Base-by-base conservation (phyloP, 2,888 invertebrate species). In the Dexiosoma caninum region DNA sequence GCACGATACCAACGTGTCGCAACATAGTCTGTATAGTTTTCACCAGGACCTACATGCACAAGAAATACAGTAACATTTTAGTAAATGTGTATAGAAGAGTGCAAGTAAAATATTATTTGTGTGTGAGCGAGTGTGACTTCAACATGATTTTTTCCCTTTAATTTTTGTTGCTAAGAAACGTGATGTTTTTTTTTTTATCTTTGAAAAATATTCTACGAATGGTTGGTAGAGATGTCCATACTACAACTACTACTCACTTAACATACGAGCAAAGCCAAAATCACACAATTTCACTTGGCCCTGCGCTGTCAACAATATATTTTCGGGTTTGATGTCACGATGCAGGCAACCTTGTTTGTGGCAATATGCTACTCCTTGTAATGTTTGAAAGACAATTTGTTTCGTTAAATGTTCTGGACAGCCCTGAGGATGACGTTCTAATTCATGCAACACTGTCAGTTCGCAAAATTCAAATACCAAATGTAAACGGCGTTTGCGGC, bases 381-480 rank as follows among this genome's bases (percentile, higher is more conserved):
- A 92, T 51, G 98, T 97, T 91, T 99, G 99, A 94, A 96, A 98
- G 77, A 96, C 94, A 74, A 99, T 96, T 91, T 96, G 96, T 91
- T 96, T 96, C 14, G 96, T 97, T 72, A 97, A 92, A 71, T 94
- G 92, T 87, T 98, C 98, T 1, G 98, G 97, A 86, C 95, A 98
- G 87, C 99, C 99, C 91, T 92, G 93, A 0, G 98, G 97, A 91
- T 97, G 95, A 87, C 96, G 95, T 90, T 99, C 99, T 88, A 99
- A 92, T 89, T 99, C 98, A 87, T 98, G 96, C 66, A 99, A 92
- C 75, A 99, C 96, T 1, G 99, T 99, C 88, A 97, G 94, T 89
- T 99, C 99, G 89, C 99, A 99, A 91, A 95, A 99, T 91, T 99
- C 99, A 91, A 99, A 99, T 32, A 99, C 99, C 81, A 99, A 92